Evolutionary conservation across 2,888 invertebrate species (phyloP).

Genomic region (Arrhopalites spinosus): DNA sequence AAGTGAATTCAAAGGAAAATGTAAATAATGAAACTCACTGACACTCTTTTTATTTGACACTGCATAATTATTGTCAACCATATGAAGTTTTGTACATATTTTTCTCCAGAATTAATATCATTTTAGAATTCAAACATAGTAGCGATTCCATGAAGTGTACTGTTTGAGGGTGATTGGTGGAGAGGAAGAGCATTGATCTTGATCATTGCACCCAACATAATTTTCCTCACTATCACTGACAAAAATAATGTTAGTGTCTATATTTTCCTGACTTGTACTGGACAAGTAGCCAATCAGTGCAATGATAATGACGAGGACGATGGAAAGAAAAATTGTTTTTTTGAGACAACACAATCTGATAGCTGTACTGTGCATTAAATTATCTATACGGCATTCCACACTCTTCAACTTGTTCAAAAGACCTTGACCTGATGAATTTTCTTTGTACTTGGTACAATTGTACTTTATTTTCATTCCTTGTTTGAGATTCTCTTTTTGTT

Average conservation of each 20-base stretch:
- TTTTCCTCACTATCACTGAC: neutral
- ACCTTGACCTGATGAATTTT: too few relatives aligned
- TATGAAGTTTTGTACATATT: too few relatives aligned
- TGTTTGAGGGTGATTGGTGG: neutral
- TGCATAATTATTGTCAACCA: too few relatives aligned
- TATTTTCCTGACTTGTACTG: neutral
- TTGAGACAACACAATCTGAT: neutral
- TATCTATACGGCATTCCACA: neutral
- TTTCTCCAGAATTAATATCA: too few relatives aligned
- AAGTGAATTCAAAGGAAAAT: too few relatives aligned
- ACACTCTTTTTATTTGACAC: too few relatives aligned
- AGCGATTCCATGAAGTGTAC: neutral
- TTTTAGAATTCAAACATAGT: neutral
- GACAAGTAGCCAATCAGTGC: neutral
- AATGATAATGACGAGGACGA: neutral
- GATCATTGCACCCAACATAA: neutral
- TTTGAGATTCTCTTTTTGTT: too few relatives aligned
- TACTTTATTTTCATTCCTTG: too few relatives aligned
- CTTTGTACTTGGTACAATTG: too few relatives aligned
- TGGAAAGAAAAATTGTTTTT: neutral
- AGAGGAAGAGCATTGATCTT: neutral
- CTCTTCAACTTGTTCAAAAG: neutral
- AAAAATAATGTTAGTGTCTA: neutral
- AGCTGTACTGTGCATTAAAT: neutral
- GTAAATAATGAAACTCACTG: too few relatives aligned